These are phyloP conservation scores for Psix sp. DNA, from an alignment of 1,140 invertebrate species.

Conservation along the genomic window DNA sequence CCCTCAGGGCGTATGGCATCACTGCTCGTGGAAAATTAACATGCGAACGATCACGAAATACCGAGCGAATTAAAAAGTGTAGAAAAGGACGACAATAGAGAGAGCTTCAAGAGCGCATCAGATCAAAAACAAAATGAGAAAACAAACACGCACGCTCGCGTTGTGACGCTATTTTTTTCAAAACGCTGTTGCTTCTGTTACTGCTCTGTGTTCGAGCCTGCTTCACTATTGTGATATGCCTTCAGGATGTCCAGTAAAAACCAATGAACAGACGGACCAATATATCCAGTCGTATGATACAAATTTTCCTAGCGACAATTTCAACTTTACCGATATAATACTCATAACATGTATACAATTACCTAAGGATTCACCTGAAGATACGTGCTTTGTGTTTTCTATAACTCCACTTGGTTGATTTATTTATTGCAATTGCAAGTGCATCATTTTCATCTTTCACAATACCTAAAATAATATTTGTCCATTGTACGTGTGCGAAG, in stretches of 20 bases:
- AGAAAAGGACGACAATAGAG: conserved; percentile 35
- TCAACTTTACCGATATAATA: conserved; percentile 35
- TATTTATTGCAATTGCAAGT: conserved; percentile 10
- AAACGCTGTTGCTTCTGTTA: conserved; percentile 25
- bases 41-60: conserved; percentile 72
- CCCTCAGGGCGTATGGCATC: conserved; percentile 65
- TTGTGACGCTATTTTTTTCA: conserved; percentile 44
- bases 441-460: not conserved
- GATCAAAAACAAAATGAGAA: conserved; percentile 55
- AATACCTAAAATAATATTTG: conserved; percentile 22
- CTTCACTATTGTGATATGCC: conserved; percentile 48
- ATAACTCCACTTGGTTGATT: conserved; percentile 3
- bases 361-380: conserved; percentile 22
- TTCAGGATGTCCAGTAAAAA: conserved; percentile 59
- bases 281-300: conserved; percentile 46
- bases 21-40: conserved; percentile 73
- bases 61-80: conserved; percentile 69
- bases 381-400: conserved; percentile 11
- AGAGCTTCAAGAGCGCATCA: conserved; percentile 28
- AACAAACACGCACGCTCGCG: conserved; percentile 15
- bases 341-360: conserved; percentile 5
- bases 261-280: conserved; percentile 53
- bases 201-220: conserved; percentile 17
- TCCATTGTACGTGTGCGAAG: conserved; percentile 8
- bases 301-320: conserved; percentile 44